These are phyloP conservation scores for Nemopilema nomurai DNA, from an alignment of 30 jellyfish, hydroid and myxozoan species.

Conservation along the genomic window DNA sequence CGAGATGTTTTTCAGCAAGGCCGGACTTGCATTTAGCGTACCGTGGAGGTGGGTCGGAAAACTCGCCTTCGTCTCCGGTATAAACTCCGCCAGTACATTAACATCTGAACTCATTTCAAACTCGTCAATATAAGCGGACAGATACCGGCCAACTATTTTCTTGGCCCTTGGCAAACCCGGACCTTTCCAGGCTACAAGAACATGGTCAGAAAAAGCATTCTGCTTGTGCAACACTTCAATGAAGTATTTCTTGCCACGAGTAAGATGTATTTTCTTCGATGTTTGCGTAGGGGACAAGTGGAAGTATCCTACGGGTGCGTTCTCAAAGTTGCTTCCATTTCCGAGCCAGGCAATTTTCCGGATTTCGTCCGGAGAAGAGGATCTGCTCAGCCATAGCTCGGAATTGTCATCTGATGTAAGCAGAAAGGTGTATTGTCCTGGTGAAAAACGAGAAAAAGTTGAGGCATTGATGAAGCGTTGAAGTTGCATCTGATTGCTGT, in stretches of 20 bases:
- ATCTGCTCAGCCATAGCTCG: slow-evolving; percentile 90
- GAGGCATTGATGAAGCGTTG: too few species aligned
- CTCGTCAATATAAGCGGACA: slow-evolving; percentile 77
- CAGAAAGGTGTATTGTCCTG: slow-evolving; percentile 82
- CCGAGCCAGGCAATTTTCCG: slow-evolving; percentile 84
- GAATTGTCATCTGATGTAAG: slow-evolving; percentile 90
- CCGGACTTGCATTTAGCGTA: slow-evolving; percentile 37
- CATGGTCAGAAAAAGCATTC: slow-evolving; percentile 69
- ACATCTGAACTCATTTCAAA: slow-evolving; percentile 69
- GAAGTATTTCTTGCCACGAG: slow-evolving; percentile 52
- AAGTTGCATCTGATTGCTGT: too few species aligned
- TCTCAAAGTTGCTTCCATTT: slow-evolving; percentile 39
- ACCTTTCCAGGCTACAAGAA: slow-evolving; percentile 89
- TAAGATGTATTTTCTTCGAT: slow-evolving; percentile 53
- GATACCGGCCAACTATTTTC: slow-evolving; percentile 33
- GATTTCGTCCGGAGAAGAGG: slow-evolving; percentile 46
- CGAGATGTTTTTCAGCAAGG: slow-evolving; percentile 41
- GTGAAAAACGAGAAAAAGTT: background rate
- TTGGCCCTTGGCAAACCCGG: slow-evolving; percentile 68
- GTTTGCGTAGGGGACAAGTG: slow-evolving; percentile 46
- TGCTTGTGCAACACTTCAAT: slow-evolving; percentile 89
- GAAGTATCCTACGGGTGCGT: slow-evolving; percentile 68
- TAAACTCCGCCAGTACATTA: slow-evolving; percentile 58
- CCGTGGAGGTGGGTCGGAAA: slow-evolving; percentile 64
- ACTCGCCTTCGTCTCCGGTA: slow-evolving; percentile 90